These are phyloP conservation scores for Mustelus asterias DNA, from an alignment of 2,113 vertebrate species.

Conservation along the genomic window DNA sequence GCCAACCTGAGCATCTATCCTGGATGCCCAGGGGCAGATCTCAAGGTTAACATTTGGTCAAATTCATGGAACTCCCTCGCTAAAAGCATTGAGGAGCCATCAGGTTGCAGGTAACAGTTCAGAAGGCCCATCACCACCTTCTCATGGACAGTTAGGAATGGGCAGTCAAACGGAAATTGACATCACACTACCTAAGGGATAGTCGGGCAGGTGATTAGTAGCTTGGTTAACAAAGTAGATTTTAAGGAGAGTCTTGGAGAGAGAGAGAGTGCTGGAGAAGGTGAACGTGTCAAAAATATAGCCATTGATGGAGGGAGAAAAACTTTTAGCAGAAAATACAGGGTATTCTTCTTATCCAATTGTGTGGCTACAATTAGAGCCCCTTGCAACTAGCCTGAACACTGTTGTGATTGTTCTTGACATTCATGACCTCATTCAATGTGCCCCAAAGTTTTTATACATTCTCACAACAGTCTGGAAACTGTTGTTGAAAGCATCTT, in stretches of 20 bases:
- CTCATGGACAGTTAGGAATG: no score
- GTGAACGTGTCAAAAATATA: neutral
- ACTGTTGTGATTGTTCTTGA: neutral
- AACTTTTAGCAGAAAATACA: neutral
- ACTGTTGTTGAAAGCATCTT: neutral
- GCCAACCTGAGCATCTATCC: no score
- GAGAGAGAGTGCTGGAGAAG: neutral
- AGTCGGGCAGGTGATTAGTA: neutral
- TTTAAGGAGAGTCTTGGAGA: neutral
- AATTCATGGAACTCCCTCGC: no score
- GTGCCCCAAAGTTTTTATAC: neutral
- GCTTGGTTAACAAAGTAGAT: neutral
- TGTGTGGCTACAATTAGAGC: neutral
- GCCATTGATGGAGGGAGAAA: neutral
- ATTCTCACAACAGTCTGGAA: neutral
- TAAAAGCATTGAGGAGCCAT: no score
- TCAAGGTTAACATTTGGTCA: no score
- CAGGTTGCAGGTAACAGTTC: no score
- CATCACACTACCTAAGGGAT: neutral
- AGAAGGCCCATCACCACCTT: no score
- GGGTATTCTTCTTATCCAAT: neutral
- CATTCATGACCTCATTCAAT: neutral
- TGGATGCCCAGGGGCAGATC: no score
- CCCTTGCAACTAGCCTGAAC: neutral
- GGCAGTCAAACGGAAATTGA: neutral